Conservation (phyloP, 2,113 vertebrate species). For the Sphyrna mokarran region DNA sequence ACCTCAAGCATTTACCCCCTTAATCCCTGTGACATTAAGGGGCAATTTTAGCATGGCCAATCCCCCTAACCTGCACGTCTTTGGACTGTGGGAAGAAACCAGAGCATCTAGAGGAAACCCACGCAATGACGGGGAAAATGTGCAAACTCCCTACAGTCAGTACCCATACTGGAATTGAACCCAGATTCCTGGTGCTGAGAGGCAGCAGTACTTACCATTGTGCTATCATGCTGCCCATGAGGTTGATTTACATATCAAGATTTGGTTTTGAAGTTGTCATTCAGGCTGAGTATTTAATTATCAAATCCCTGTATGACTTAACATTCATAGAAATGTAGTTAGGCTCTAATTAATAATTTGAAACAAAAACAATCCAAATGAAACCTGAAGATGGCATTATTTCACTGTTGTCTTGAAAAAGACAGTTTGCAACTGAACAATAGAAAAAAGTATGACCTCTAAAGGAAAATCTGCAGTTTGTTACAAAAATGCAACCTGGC, state of each 20-base stretch:
- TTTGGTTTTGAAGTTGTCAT: background rate
- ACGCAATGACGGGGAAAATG: no score
- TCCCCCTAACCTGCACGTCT: no score
- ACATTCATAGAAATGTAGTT: background rate
- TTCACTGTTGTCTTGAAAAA: background rate
- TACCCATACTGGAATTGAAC: no score
- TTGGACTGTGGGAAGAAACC: no score
- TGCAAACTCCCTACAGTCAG: no score
- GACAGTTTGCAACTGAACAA: background rate
- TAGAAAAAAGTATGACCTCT: background rate
- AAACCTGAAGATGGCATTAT: background rate
- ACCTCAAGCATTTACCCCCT: no score
- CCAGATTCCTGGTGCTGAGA: no score
- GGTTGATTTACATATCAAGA: background rate
- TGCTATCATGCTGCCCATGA: background rate
- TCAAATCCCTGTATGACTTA: background rate
- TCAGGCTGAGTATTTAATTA: background rate
- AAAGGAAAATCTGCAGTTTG: background rate
- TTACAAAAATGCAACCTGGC: background rate
- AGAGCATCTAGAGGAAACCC: no score
- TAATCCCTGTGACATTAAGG: no score
- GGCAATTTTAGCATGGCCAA: no score
- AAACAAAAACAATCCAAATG: no score
- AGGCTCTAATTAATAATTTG: background rate
- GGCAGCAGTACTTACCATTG: no score